Evolutionary conservation across 64 coral and sea anemone species (phyloP).

Genomic region (Montipora capricornis): DNA sequence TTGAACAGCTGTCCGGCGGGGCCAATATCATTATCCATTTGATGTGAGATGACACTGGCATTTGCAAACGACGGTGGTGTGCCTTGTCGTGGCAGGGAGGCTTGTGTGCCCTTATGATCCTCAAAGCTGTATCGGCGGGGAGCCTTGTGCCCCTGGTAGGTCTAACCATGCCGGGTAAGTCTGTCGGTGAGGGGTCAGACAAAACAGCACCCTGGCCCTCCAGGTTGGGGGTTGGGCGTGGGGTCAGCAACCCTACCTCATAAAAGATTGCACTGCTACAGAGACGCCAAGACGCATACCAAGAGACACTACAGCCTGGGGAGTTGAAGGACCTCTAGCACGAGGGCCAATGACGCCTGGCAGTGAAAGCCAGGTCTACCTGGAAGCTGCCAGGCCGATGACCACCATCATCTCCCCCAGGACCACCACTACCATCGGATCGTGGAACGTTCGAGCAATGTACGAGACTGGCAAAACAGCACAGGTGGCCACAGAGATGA

Average conservation of each 20-base stretch:
- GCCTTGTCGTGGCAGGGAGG: too few species aligned
- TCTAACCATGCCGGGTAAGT: too few species aligned
- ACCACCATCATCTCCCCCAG: constrained; percentile 8
- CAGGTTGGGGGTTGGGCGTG: background rate
- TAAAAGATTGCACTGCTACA: constrained; percentile 37
- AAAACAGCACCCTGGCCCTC: too few species aligned
- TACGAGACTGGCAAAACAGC: background rate
- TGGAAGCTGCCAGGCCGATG: background rate
- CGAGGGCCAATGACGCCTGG: background rate
- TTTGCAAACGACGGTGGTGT: too few species aligned
- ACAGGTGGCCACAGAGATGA: constrained; percentile 8
- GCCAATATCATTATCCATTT: too few species aligned
- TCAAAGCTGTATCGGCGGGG: too few species aligned
- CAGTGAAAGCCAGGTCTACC: background rate
- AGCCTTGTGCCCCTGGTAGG: too few species aligned
- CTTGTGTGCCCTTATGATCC: too few species aligned
- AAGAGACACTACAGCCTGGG: constrained; percentile 16
- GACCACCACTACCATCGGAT: constrained; percentile 17
- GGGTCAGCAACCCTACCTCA: background rate
- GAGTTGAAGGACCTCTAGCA: constrained; percentile 41
- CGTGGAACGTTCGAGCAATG: too few species aligned
- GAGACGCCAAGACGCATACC: constrained; percentile 28
- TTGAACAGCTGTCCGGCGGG: too few species aligned
- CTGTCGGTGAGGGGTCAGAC: too few species aligned
- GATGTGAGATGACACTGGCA: too few species aligned